Percentiles rank a stretch among this genome's conserved stretches.
Evolutionary conservation across 2,888 invertebrate genomes (phyloP).

Genomic region (Ophioninae sp.): DNA sequence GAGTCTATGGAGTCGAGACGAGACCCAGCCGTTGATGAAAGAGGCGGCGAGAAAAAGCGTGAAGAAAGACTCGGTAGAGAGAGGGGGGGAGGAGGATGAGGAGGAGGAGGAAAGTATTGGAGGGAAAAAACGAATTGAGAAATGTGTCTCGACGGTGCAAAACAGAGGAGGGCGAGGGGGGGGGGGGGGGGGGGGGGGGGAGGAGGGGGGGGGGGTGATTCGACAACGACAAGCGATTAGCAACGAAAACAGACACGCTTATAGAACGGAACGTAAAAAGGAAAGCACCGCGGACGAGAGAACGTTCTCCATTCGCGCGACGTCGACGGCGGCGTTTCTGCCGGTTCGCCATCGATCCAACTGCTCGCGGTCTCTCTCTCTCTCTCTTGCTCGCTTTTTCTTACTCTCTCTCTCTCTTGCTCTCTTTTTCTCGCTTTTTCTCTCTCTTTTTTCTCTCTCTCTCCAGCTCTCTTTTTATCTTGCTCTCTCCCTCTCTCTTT

Average conservation of each 20-base stretch:
- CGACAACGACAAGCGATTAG: conserved; percentile 65
- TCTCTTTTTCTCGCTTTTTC: neutral
- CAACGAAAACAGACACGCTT: conserved; percentile 65
- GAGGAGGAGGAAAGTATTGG: conserved; percentile 23
- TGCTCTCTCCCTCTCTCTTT: conserved; percentile 40
- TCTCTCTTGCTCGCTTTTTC: conserved; percentile 30
- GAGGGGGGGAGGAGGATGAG: conserved; percentile 30
- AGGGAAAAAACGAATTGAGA: conserved; percentile 4
- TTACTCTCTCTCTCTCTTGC: neutral
- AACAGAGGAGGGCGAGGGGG: neutral
- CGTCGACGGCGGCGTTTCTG: conserved; percentile 52
- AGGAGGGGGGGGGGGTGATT: conserved; percentile 15
- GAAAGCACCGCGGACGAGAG: conserved; percentile 45
- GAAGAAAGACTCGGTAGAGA: conserved; percentile 48
- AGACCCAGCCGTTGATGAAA: conserved; percentile 53
- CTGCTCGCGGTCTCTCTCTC: conserved; percentile 30
- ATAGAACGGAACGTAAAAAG: conserved; percentile 42
- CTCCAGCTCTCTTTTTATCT: conserved; percentile 12
- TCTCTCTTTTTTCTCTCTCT: conserved; percentile 32
- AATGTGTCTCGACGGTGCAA: conserved; percentile 47
- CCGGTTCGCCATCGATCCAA: conserved; percentile 63
- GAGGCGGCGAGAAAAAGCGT: conserved; percentile 44
- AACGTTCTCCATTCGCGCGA: conserved; percentile 44
- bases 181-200: conserved; percentile 17
- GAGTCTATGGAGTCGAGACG: conserved; percentile 46